Evolutionary conservation across 2,888 invertebrate genomes (phyloP), one percentile per base, ranked within the genome.

Genomic region (Conistra vaccinii): DNA sequence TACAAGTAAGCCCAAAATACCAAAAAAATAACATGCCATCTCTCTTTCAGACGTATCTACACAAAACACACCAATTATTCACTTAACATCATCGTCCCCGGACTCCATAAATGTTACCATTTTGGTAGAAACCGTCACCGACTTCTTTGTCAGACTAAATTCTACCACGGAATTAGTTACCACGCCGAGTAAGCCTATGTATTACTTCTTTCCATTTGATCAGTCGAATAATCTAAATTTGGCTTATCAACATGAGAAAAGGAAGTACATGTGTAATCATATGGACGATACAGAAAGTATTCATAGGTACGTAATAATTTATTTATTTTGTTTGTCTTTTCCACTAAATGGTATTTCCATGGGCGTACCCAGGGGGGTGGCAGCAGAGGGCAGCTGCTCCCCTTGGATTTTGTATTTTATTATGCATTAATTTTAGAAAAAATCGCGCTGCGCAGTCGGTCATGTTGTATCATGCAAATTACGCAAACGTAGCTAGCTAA

Each of bases 41-140:
- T 80, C 70, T 72, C 62, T 94, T 93, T 1, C 93, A 96, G 96
- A 96, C 61, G 84, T 95, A 9, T 89, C 94, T 3, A 85, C 92
- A 1, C 88, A 94, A 62, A 96, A 96, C 87, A 97, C 97, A 2
- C 97, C 97, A 53, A 97, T 98, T 23, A 97, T 98, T 1, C 97
- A 97, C 68, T 92, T 98, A n/a, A 97, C 98, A 0, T 98, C 98
- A 0, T 97, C 97, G 1, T 97, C 97, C 12, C 92, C 93, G 0
- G 91, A 90, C 0, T 96, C 97, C 17, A 96, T 98, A 32, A 91
- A 92, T n/a, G 97, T 98, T 68, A 95, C 94, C 0, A 94, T 98
- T n/a, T 89, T 89, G 0, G 97, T 98, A 9, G 95, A 96, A 55
- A 94, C 97, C 0, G 97, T 97, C 2, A 84, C 93, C 12, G 95